Percentiles rank a stretch among this genome's conserved stretches.
These are phyloP conservation scores for Microcebus lehilahytsara DNA, from an alignment of 2,113 vertebrate species.

Conservation along the genomic window DNA sequence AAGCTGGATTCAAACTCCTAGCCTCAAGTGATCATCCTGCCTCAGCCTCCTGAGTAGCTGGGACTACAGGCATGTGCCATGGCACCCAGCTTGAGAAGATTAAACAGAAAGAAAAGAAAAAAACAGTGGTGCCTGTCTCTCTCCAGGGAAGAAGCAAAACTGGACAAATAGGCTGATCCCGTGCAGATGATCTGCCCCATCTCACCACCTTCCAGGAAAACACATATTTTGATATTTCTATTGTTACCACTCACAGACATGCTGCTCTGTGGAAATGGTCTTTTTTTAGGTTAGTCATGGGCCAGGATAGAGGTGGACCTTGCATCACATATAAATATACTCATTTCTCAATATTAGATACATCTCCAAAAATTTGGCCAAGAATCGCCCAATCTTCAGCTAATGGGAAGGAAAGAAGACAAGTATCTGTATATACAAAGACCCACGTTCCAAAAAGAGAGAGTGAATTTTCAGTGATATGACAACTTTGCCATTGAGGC, in stretches of 20 bases:
- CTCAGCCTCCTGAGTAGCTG: neutral
- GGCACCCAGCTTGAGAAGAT: neutral
- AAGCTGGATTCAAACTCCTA: neutral
- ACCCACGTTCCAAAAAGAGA: neutral
- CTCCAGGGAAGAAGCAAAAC: neutral
- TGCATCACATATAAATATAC: neutral
- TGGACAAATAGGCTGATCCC: neutral
- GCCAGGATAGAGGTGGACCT: neutral
- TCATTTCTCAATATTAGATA: neutral
- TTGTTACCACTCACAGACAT: neutral
- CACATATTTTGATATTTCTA: accelerated
- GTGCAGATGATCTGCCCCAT: neutral
- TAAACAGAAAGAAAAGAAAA: neutral
- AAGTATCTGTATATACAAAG: neutral
- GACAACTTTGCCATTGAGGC: neutral
- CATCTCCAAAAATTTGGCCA: neutral
- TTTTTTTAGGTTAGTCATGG: neutral
- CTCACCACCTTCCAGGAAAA: neutral
- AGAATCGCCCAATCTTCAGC: neutral
- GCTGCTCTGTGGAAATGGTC: neutral
- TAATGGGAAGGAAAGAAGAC: neutral
- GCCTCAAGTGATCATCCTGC: neutral
- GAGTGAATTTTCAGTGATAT: neutral
- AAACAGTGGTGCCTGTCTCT: neutral
- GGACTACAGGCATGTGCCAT: neutral